Evolutionary conservation across 2,797 vertebrate species (phyloP), one percentile per base, ranked within the genome.

Genomic region (Paedocypris micromegethes): DNA sequence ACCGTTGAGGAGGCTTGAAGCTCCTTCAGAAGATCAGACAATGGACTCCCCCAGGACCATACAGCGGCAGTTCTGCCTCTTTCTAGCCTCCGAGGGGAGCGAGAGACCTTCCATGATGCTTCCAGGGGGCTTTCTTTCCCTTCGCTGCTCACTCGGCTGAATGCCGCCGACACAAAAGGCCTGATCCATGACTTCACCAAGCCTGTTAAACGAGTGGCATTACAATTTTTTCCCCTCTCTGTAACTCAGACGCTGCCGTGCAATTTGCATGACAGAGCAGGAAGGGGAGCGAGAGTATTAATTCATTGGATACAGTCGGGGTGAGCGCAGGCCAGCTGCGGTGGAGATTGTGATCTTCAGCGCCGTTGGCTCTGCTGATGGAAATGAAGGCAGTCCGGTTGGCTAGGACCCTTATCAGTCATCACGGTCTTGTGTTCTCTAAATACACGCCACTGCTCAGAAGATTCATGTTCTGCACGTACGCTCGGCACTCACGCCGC

Each of bases 271-370:
- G 70, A 71, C 69, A 64, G 67, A 59, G 55, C 39, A 6, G 39
- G 55, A 54, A 5, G 53, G 45, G 53, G 46, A 71, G 72, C 59
- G 61, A 68, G 55, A 60, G 69, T 58, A 74, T 78, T 72, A 69
- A 77, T 75, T 73, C 74, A 57, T 72, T 72, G 65, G 62, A 68
- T 79, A 74, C 72, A 72, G 74, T 72, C 39, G 49, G 67, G 69
- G 69, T 69, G 66, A 70, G 60, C 23, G 58, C 47, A 52, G 60
- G 70, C 71, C 71, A 78, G 74, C 76, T 78, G 78, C 60, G 9
- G 64, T 37, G 69, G 63, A 76, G 72, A 76, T 76, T 65, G 70
- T 8, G 64, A 76, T 77, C 71, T 58, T 65, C 66, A 70, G 67
- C 51, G 64, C 59, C n/a, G 42, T 57, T 52, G 69, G 66, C 70